A percentile compares a stretch with the other conserved stretches of the same genome.
phyloP scores from a whole-genome alignment of 2,888 invertebrate genomes.

The Xylota sylvarum region DNA sequence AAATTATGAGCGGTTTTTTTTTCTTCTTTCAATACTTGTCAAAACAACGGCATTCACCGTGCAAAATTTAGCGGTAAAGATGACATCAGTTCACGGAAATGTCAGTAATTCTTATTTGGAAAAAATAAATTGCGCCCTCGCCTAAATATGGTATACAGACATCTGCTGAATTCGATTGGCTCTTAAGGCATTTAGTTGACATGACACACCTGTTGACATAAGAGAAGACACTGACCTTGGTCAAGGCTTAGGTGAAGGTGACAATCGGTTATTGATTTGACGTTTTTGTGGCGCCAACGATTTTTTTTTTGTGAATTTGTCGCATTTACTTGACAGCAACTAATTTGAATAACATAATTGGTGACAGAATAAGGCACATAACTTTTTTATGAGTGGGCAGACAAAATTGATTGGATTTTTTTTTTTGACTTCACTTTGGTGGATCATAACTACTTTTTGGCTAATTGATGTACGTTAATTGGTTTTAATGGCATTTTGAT shows the following conservation, averaged over 20 bases:
- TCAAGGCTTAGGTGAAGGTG: constrained; percentile 57
- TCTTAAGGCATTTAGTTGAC: neutral
- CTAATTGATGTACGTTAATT: constrained; percentile 28
- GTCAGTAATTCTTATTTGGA: constrained; percentile 10
- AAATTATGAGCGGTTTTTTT: constrained; percentile 30
- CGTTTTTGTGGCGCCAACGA: constrained; percentile 44
- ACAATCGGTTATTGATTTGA: constrained; percentile 40
- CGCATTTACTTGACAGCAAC: constrained; percentile 4
- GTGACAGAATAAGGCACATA: neutral
- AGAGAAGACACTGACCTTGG: constrained; percentile 45
- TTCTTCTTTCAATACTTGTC: constrained; percentile 1
- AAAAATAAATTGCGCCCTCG: neutral
- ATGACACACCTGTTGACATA: constrained; percentile 29
- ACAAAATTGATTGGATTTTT: constrained; percentile 1
- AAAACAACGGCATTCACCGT: constrained; percentile 21
- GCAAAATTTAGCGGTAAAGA: constrained; percentile 40
- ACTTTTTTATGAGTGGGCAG: neutral
- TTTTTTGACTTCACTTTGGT: constrained; percentile 3
- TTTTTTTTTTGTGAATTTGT: constrained; percentile 11
- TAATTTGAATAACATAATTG: constrained; percentile 32
- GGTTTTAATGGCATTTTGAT: constrained; percentile 31
- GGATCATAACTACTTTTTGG: constrained; percentile 30
- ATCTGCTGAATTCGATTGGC: neutral
- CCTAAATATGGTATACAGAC: neutral
- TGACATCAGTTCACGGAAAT: constrained; percentile 63